phyloP scores from a whole-genome alignment of 2,888 invertebrate species.

The Drosophila testacea region DNA sequence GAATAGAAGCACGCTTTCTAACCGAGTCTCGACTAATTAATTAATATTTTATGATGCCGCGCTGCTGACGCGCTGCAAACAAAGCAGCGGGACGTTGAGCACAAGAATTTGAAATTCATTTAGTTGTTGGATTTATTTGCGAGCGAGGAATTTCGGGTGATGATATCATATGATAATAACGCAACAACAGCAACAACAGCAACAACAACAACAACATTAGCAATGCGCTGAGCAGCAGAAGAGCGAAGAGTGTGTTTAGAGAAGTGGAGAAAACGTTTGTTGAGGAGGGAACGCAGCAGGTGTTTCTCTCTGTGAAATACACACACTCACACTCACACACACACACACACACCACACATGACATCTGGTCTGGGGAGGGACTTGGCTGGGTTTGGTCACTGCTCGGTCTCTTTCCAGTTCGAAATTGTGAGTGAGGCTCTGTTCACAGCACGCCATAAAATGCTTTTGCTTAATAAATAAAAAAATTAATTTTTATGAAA shows the following conservation, averaged over 20 bases:
- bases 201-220: conserved; percentile 36
- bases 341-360: conserved; percentile 36
- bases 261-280: conserved; percentile 48
- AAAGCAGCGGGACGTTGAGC: conserved; percentile 70
- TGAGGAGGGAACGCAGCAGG: conserved; percentile 76
- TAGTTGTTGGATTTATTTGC: conserved; percentile 81
- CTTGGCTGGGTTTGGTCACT: conserved; percentile 17
- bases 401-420: conserved; percentile 34
- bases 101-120: conserved; percentile 77
- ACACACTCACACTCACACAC: conserved; percentile 38
- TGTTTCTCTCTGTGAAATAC: conserved; percentile 56
- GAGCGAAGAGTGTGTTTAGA: neutral
- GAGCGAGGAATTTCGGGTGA: conserved; percentile 83
- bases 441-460: conserved; percentile 76
- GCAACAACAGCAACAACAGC: conserved; percentile 58
- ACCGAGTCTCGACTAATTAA: conserved; percentile 67
- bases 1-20: conserved; percentile 69
- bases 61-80: conserved; percentile 72
- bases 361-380: conserved; percentile 22
- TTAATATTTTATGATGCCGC: conserved; percentile 78
- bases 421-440: conserved; percentile 15
- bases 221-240: conserved; percentile 41
- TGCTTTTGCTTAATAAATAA: conserved; percentile 76
- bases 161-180: conserved; percentile 84
- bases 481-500: conserved; percentile 80